A percentile compares a stretch with the other conserved stretches of the same genome.
phyloP scores from a whole-genome alignment of 2,797 vertebrate genomes.

The Tarsius wallacei region DNA sequence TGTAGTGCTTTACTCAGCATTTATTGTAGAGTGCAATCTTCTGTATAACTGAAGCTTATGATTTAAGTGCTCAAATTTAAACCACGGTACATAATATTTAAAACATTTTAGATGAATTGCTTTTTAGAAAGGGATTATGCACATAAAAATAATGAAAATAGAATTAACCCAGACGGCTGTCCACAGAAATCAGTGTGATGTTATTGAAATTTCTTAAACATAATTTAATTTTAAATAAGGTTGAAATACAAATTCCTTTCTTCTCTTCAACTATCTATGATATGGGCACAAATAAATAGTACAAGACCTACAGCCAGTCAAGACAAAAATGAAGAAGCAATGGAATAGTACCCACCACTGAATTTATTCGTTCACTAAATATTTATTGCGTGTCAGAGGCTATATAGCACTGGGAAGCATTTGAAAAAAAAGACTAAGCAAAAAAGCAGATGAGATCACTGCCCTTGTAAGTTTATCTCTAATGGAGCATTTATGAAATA shows the following conservation, averaged over 20 bases:
- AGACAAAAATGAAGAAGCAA: slow-evolving; percentile 59
- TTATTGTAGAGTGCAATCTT: neutral
- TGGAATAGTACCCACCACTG: neutral
- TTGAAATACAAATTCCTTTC: slow-evolving; percentile 28
- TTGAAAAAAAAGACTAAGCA: neutral
- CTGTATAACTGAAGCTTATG: slow-evolving; percentile 7
- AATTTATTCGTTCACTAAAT: slow-evolving; percentile 49
- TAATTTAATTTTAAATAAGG: slow-evolving; percentile 24
- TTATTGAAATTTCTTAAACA: slow-evolving; percentile 56
- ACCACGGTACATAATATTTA: slow-evolving; percentile 25
- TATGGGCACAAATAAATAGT: neutral
- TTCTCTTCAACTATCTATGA: neutral
- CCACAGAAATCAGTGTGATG: slow-evolving; percentile 17
- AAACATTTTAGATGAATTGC: slow-evolving; percentile 46
- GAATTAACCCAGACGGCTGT: neutral
- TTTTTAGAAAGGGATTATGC: slow-evolving; percentile 51
- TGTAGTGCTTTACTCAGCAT: neutral
- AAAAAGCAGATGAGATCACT: slow-evolving; percentile 4
- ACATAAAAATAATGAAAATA: slow-evolving; percentile 48
- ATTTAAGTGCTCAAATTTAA: slow-evolving; percentile 29
- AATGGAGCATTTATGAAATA: slow-evolving; percentile 24
- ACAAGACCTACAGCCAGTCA: slow-evolving; percentile 13
- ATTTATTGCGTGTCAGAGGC: neutral
- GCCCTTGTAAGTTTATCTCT: neutral
- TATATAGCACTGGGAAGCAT: neutral